A percentile compares a stretch with the other conserved stretches of the same genome.
These are phyloP conservation scores for Papilio polytes DNA, from an alignment of 1,140 invertebrate genomes.

Conservation along the genomic window DNA sequence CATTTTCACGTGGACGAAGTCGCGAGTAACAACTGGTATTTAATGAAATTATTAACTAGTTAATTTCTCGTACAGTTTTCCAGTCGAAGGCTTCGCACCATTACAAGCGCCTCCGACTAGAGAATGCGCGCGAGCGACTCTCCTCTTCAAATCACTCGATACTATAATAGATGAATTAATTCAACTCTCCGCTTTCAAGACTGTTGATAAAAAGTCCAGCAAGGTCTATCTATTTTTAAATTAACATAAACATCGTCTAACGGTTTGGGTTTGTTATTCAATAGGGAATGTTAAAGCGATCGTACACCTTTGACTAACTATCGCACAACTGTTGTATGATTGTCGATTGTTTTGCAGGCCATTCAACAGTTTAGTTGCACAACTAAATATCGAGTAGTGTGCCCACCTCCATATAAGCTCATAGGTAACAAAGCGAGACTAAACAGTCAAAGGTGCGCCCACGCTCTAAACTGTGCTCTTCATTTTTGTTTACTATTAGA, in stretches of 20 bases:
- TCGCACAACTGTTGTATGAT: too few species aligned
- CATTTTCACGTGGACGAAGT: too few species aligned
- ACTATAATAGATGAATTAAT: slow-evolving; percentile 66
- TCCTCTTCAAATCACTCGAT: slow-evolving; percentile 73
- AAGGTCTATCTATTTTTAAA: slow-evolving; percentile 60
- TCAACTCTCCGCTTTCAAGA: slow-evolving; percentile 54
- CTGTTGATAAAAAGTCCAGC: slow-evolving; percentile 73
- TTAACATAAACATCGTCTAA: background rate
- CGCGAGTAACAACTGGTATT: too few species aligned
- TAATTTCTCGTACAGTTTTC: slow-evolving; percentile 82
- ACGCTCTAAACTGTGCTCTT: background rate
- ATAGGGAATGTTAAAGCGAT: too few species aligned
- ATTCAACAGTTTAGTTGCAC: too few species aligned
- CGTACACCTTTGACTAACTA: background rate
- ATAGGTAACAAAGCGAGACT: too few species aligned
- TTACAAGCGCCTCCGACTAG: slow-evolving; percentile 86
- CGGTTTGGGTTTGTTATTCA: too few species aligned
- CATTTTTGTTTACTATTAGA: background rate
- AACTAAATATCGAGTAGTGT: too few species aligned
- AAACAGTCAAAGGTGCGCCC: too few species aligned
- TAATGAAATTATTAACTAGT: background rate
- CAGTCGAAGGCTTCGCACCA: slow-evolving; percentile 87
- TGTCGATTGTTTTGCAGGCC: too few species aligned
- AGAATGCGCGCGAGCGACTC: slow-evolving; percentile 61
- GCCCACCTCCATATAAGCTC: too few species aligned